Evolutionary conservation across 2,113 vertebrate species (phyloP).

Genomic region (Antidorcas marsupialis): DNA sequence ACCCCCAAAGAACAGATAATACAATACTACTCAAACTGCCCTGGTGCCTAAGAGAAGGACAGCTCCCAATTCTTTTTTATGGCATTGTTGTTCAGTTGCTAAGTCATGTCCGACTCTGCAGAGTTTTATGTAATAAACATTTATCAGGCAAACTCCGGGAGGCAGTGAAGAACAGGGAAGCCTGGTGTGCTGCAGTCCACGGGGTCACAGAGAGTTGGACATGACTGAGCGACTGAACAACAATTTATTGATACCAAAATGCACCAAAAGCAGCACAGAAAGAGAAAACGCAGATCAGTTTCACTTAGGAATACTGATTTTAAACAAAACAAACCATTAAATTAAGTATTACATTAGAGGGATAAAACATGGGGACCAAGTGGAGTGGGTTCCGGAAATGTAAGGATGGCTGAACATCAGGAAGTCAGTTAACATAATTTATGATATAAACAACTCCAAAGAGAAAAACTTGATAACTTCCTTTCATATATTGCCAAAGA

Average conservation of each 20-base stretch:
- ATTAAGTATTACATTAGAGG: not conserved
- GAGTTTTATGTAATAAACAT: not conserved
- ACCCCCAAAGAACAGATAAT: not conserved
- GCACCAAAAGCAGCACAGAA: not conserved
- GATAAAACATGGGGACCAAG: not conserved
- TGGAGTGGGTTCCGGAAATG: not conserved
- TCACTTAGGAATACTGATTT: not conserved
- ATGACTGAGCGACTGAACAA: not conserved
- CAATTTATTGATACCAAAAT: not conserved
- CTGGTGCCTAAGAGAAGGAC: not conserved
- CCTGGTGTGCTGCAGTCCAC: not conserved
- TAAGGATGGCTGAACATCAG: not conserved
- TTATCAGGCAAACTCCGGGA: not conserved
- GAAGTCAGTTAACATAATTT: not conserved
- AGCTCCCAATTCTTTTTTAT: not conserved
- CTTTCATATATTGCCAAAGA: not conserved
- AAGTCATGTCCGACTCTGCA: not conserved
- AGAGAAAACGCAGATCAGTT: not conserved
- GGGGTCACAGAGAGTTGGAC: not conserved
- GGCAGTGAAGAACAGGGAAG: not conserved
- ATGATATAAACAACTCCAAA: not conserved
- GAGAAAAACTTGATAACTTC: not conserved
- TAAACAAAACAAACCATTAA: not conserved
- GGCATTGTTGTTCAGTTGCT: not conserved
- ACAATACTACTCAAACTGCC: not conserved